Evolutionary conservation across 2,797 vertebrate species (phyloP), one percentile per base, ranked within the genome.

Genomic region (Amblyopsis hoosieri): DNA sequence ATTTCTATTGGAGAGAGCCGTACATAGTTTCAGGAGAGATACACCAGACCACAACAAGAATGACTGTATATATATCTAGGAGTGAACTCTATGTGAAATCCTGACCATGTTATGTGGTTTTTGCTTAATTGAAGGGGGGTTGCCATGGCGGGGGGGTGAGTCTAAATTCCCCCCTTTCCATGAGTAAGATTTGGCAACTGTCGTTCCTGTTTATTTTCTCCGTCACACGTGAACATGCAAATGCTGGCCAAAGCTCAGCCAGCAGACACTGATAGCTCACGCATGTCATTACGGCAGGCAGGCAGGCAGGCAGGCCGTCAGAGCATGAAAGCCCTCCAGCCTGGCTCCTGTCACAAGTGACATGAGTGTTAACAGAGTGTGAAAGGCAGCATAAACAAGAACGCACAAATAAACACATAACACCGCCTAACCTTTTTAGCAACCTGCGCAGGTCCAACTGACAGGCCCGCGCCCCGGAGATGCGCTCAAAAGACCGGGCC

Each of bases 281-380:
- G 64, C 76, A 82, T 85, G 84, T 78, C 67, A 85, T 91, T 91
- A 55, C 52, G 33, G 31, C 12, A 45, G 66, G 66, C 67, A 80
- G 58, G 67, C 73, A 74, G 76, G 68, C 83, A 71, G 76, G 60
- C 77, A 72, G 77, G 87, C 85, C 76, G 71, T 86, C 85, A 72
- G 86, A 72, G 70, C 67, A 90, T 86, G 76, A 87, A 84, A 84
- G 81, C 70, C 79, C 81, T 60, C 75, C 80, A 89, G 88, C 85
- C 37, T 88, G 78, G 76, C 73, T 81, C 63, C 74, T 80, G 70
- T 88, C 79, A 77, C 78, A 74, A 78, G 57, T 75, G 76, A 84
- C 75, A 80, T 71, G 72, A 52, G 67, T 77, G 79, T 79, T 87
- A 90, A 86, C 82, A 68, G 69, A 75, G 80, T 85, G 76, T 78